A percentile compares a stretch with the other conserved stretches of the same genome.
phyloP scores from a whole-genome alignment of 2,797 vertebrate species.

The Acomys russatus region DNA sequence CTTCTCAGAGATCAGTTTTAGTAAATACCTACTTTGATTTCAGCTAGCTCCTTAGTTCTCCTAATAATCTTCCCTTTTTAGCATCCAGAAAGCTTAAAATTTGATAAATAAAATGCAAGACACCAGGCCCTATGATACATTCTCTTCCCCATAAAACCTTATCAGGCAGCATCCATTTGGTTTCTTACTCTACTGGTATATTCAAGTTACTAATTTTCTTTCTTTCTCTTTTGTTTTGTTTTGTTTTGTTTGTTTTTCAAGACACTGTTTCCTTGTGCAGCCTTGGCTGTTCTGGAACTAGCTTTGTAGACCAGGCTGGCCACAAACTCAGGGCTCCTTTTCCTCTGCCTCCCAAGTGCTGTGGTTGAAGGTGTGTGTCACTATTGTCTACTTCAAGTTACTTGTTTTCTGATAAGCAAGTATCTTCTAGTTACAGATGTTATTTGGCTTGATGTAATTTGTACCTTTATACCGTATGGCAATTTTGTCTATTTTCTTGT shows the following conservation, averaged over 20 bases:
- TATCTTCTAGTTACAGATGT: background rate
- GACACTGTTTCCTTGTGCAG: background rate
- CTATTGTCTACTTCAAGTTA: background rate
- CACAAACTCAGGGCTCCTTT: background rate
- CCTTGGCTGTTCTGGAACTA: too few relatives aligned
- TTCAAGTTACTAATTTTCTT: background rate
- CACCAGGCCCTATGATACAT: background rate
- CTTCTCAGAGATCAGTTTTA: background rate
- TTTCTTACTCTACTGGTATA: conserved; percentile 1
- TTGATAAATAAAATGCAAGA: background rate
- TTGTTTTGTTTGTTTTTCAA: background rate
- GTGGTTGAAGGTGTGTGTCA: background rate
- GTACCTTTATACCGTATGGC: background rate
- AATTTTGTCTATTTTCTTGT: background rate
- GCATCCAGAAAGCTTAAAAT: background rate
- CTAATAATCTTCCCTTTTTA: background rate
- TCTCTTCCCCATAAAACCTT: background rate
- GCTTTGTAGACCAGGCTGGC: background rate
- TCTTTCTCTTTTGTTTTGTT: background rate
- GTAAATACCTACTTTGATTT: conserved; percentile 17
- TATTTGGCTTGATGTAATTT: conserved; percentile 23
- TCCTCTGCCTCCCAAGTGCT: background rate
- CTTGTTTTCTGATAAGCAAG: background rate
- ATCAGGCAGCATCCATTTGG: background rate
- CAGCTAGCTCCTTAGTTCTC: background rate